Evolutionary conservation across 2,113 vertebrate species (phyloP), one percentile per base, ranked within the genome.

Genomic region (Pygoscelis antarcticus): DNA sequence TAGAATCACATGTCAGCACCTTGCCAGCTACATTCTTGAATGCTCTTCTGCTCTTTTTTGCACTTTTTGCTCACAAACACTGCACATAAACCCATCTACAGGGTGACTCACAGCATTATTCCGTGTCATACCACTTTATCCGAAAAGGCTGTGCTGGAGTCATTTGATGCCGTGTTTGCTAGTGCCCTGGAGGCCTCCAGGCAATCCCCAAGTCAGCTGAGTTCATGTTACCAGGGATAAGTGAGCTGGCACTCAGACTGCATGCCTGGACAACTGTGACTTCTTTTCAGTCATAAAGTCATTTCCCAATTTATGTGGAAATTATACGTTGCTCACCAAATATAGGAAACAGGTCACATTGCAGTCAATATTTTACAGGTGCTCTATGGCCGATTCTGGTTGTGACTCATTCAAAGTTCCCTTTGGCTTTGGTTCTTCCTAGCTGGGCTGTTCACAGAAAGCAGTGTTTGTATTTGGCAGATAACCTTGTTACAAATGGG

Each of bases 1-100:
- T 85, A 72, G 54, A 87, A 85, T 95, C 65, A 72, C 46, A 61
- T 64, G 69, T 92, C 89, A 96, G 80, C 84, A 95, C 89, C 93
- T 97, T 95, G 87, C 77, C 87, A 96, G 62, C 84, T 92, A 42
- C 25, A 34, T 91, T 93, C 70, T 78, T 95, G 52, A 92, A 57
- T 72, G 69, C 42, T 96, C 11, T 54, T 76, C 66, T 62, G 58
- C 27, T 65, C 22, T 71, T 66, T 76, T 91, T 84, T 82, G 70
- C 44, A 76, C 77, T 92, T 93, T 61, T 70, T 96, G 76, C 81
- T 66, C 77, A 80, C 74, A 87, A 94, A 87, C 57, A 36, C 42
- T 85, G 49, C 13, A 46, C 36, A 58, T 85, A 87, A 96, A 95
- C 26, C 49, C 20, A 9, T 74, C 49, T 55, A 55, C 22, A 46